Evolutionary conservation across 2,113 vertebrate genomes (phyloP), one percentile per base, ranked within the genome.

Genomic region (Hemicordylus capensis): DNA sequence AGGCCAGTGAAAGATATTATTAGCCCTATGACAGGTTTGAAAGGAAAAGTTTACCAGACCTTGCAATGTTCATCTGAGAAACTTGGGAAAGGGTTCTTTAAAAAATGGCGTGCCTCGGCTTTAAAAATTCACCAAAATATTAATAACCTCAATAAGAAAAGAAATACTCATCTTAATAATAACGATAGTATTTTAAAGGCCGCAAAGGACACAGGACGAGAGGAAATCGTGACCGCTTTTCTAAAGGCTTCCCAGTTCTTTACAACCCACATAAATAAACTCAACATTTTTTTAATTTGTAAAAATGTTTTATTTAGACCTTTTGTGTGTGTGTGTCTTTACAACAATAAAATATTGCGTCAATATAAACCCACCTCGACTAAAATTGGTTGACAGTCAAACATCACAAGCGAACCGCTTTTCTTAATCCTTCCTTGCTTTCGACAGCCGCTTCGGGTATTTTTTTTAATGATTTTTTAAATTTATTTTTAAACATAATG

Each of bases 311-410:
- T 97, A 96, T 97, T 96, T 96, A 95, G 94, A 94, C 89, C 54
- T 91, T 95, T 96, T 86, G 59, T 84, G 72, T 90, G 61, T n/a
- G 69, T 81, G 90, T 91, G 92, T 90, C 92, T 95, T 95, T 95
- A 96, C 95, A 96, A 96, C 96, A 96, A 96, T 96, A 97, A 97
- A 97, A 96, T 96, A 96, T 94, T 96, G 95, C 34, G 87, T 96
- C 93, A 85, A 91, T 97, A 97, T 94, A 95, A 97, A 95, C 83
- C 93, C 88, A 93, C 95, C 94, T 96, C 89, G 93, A 95, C 95
- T 96, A 94, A 96, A 96, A 95, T 90, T 88, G 90, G 76, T 92
- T 95, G 91, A 97, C 96, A 94, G 95, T 91, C 95, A 93, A 96
- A 96, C 89, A 97, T 97, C 97, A 96, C 96, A 97, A 85, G 96